Base-by-base conservation (phyloP, 2,888 invertebrate genomes). In the Diarsia dahlii region DNA sequence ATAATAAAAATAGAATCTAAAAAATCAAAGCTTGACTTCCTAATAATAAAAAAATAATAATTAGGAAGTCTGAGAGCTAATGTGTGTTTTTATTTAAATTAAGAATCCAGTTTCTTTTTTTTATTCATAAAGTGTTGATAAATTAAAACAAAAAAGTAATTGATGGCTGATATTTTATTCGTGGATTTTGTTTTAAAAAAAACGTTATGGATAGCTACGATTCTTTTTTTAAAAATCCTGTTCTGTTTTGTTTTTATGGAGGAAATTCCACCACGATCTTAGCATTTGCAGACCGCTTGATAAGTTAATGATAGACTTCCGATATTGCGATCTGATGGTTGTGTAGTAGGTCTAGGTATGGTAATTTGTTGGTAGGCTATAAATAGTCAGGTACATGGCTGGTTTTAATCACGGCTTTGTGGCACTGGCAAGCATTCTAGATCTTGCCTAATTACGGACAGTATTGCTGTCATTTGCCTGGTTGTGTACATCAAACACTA, bases 251-350 rank as follows among this genome's bases (percentile, higher is more conserved):
- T 56, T 60, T 56, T 56, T n/a, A 18, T 52, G 65, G 66, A 60
- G 23, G 39, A 67, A 76, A 81, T 39, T 10, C 13, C n/a, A 56
- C 45, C 8, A 58, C 15, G 23, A 18, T 65, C 18, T 69, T 78
- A 63, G 5, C 52, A 56, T 71, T 64, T 23, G 50, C 66, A 78
- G 46, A 62, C 65, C 48, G 28, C 73, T 73, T 82, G 60, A 85
- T 75, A 72, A 54, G 23, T 66, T 82, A 84, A 84, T 84, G 75
- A 80, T 45, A 77, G 52, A 77, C 76, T 85, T 85, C 83, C 74
- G 74, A 78, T 82, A 65, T 76, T 66, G 39, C 76, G 5, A 65
- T 15, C 76, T 74, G 63, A 60, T 65, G 58, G 68, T 39, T 65
- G 50, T 74, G 56, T 62, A 56, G 56, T 62, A 56, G 56, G 20